Evolutionary conservation across 2,888 invertebrate genomes (phyloP), one percentile per base, ranked within the genome.

Genomic region (Dicycla oo): DNA sequence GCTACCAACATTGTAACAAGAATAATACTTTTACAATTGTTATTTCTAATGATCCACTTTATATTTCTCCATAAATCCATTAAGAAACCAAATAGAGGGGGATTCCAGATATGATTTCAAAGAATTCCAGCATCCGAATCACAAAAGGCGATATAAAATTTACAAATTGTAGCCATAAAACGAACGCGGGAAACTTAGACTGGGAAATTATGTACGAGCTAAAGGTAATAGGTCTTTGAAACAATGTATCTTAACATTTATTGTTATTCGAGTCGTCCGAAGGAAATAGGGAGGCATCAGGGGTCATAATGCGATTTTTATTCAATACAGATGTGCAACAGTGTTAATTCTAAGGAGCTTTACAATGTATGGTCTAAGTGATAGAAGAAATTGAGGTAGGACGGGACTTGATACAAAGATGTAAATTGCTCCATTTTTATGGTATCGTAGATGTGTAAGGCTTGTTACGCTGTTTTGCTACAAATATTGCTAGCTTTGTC

Each of bases 251-350:
- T 88, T 87, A 86, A 88, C 83, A 86, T 90, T 91, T 87, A 91
- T 87, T 88, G 89, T 89, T 88, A 87, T 88, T 86, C 78, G 74
- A 75, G 78, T 73, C 86, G 69, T 83, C 81, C 68, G 30, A 68
- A 70, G 58, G 73, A 75, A 75, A 66, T 69, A 78, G 75, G 74
- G 77, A 73, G 75, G 76, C 67, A 74, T 78, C 72, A 75, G 86
- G 88, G 88, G 86, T 63, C 75, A 83, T 88, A 90, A 93, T 91
- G 91, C 86, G 88, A 89, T 91, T 93, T 93, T 92, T 93, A 93
- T 94, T 92, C 91, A 89, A 91, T 89, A 90, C 85, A 85, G 88
- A 91, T 88, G 86, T 90, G 89, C 89, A 90, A 83, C 85, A 75
- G 83, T 86, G 87, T 87, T 91, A 91, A 91, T 92, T 91, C 86